These are phyloP conservation scores for Eulimnadia texana DNA, from an alignment of 1,140 invertebrate species.

Conservation along the genomic window DNA sequence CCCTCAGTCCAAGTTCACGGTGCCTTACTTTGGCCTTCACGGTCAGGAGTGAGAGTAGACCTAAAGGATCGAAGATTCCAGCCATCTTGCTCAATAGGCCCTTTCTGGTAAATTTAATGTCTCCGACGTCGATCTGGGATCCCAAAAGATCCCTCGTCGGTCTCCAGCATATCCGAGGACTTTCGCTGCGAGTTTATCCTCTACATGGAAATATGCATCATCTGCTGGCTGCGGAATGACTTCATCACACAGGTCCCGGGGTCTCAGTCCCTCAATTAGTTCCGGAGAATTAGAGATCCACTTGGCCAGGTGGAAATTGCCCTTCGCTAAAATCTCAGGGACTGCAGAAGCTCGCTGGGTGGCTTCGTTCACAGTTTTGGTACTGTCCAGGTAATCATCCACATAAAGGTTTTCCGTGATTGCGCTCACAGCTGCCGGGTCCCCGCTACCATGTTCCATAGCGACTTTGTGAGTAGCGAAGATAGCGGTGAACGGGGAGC, in stretches of 20 bases:
- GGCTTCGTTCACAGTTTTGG: conserved; percentile 1
- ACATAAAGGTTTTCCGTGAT: conserved; percentile 17
- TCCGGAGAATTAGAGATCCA: conserved; percentile 4
- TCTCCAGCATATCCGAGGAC: not conserved
- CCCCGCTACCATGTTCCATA: not conserved
- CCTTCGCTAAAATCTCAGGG: not conserved
- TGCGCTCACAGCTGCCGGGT: too few species aligned
- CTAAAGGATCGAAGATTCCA: not conserved
- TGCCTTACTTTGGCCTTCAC: not conserved
- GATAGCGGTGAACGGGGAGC: conserved; percentile 10
- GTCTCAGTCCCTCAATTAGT: not conserved
- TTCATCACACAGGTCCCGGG: too few species aligned
- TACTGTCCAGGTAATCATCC: conserved; percentile 18
- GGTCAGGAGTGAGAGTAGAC: not conserved
- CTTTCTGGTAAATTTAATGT: not conserved
- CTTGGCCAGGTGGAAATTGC: conserved; percentile 1
- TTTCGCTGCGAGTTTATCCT: not conserved
- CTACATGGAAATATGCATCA: too few species aligned
- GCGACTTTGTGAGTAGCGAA: not conserved
- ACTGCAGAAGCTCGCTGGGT: not conserved
- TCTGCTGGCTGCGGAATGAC: too few species aligned
- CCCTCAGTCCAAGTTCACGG: not conserved
- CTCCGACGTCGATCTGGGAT: not conserved
- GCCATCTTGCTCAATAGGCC: not conserved
- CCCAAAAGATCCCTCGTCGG: not conserved